A percentile compares a stretch with the other conserved stretches of the same genome.
These are phyloP conservation scores for Andrena cerasifolii DNA, from an alignment of 1,140 invertebrate genomes.

Conservation along the genomic window DNA sequence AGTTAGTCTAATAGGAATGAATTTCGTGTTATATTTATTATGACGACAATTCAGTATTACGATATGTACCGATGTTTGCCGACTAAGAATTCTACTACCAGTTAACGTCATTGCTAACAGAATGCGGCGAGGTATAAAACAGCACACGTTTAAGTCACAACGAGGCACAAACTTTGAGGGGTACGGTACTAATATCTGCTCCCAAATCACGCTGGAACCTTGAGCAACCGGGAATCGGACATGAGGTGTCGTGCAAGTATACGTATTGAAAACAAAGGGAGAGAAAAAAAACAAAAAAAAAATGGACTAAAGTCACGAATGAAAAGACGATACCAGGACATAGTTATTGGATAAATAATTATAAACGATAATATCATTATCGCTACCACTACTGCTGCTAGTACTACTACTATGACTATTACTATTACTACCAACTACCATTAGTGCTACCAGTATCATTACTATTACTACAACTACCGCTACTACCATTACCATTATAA, in stretches of 20 bases:
- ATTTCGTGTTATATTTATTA: slow-evolving; percentile 54
- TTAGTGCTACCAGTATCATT: slow-evolving; percentile 60
- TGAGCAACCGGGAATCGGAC: slow-evolving; percentile 27
- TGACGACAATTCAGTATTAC: slow-evolving; percentile 56
- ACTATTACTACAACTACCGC: slow-evolving; percentile 54
- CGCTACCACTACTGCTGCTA: slow-evolving; percentile 51
- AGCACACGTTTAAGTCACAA: slow-evolving; percentile 32
- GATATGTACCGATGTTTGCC: slow-evolving; percentile 35
- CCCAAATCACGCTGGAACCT: slow-evolving; percentile 14
- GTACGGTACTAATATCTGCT: neutral
- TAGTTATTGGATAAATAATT: slow-evolving; percentile 59
- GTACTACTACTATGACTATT: slow-evolving; percentile 56
- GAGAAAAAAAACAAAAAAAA: no score
- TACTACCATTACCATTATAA: slow-evolving; percentile 66
- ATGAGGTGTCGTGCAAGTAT: slow-evolving; percentile 49
- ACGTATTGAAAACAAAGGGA: slow-evolving; percentile 48
- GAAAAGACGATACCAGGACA: slow-evolving; percentile 27
- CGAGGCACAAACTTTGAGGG: slow-evolving; percentile 31
- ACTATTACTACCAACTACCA: slow-evolving; percentile 56
- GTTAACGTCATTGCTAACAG: slow-evolving; percentile 45
- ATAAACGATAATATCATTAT: slow-evolving; percentile 56
- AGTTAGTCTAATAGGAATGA: slow-evolving; percentile 39
- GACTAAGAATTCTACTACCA: slow-evolving; percentile 39
- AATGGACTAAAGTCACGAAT: slow-evolving; percentile 22
- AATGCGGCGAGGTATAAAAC: slow-evolving; percentile 29